Base-by-base conservation (phyloP, 2,888 invertebrate species). In the Tholera decimalis region DNA sequence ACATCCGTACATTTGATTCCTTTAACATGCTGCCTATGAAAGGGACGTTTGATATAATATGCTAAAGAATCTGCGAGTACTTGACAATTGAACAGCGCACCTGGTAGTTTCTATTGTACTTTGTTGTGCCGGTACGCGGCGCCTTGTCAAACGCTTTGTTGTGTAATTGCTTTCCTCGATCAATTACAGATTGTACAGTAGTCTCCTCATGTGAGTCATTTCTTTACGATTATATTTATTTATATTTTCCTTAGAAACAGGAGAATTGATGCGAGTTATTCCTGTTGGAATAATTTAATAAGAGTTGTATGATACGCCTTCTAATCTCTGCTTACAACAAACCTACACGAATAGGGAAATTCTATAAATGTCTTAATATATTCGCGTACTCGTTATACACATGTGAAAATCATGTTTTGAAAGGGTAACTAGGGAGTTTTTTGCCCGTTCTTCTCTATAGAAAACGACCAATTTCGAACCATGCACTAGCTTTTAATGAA, bases 101-200 rank as follows among this genome's bases (percentile, higher is more conserved):
- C 79, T 81, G 80, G 30, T n/a, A 9, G 11, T 6, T 11, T 8
- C 79, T 30, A 60, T 56, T 54, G 43, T 66, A 66, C 30, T 58
- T 68, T 73, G 78, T 66, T 35, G 50, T 28, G 37, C 39, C 57
- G 59, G 18, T 28, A 22, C 20, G 55, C 55, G 58, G 11, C 37
- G 20, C 22, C 47, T 33, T 58, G 56, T 47, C 51, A 35, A 30
- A 28, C 28, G 49, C 46, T 71, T 71, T 75, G 75, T 70, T 44
- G 44, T 46, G 54, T 81, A 81, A 81, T 80, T 78, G 79, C 67
- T 41, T 53, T 28, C 67, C 81, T 81, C 73, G 82, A 83, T 81
- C 75, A 78, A 70, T 81, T 75, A 72, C 65, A 61, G 79, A 78
- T 81, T 64, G 58, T 58, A 62, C 59, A 44, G 61, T 24, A 50